These are phyloP conservation scores for Candoia aspera DNA, from an alignment of 2,113 vertebrate species.

Conservation along the genomic window DNA sequence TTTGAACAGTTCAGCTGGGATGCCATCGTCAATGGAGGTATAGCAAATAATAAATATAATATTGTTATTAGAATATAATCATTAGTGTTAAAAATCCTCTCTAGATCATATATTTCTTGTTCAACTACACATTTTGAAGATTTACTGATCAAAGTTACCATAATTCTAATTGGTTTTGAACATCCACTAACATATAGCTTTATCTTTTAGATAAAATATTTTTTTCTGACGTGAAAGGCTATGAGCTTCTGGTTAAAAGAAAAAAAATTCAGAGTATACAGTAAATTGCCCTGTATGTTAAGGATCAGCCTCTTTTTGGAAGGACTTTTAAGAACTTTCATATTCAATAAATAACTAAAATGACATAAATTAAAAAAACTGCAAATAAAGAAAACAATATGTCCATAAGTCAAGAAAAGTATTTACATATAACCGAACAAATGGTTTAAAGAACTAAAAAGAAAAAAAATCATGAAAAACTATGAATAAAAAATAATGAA, in stretches of 20 bases:
- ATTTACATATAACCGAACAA: neutral
- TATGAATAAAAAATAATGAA: neutral
- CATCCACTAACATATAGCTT: neutral
- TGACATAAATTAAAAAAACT: neutral
- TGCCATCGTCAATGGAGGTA: too few relatives aligned
- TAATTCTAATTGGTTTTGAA: neutral
- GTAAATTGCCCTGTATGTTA: neutral
- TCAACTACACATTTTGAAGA: neutral
- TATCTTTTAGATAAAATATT: neutral
- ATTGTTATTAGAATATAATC: neutral
- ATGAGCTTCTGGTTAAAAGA: neutral
- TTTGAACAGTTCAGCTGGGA: too few relatives aligned
- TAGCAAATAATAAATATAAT: neutral
- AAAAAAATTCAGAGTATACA: neutral
- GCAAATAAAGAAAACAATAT: neutral
- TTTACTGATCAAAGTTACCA: neutral
- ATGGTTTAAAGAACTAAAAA: neutral
- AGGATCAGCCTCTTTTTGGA: neutral
- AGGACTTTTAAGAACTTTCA: neutral
- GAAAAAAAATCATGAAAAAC: neutral
- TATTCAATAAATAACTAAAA: neutral
- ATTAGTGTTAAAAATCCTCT: neutral
- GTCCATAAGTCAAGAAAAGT: neutral
- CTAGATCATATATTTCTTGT: neutral
- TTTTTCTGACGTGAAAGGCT: neutral